Evolutionary conservation across 2,797 vertebrate genomes (phyloP).

Genomic region (Buceros bicornis): DNA sequence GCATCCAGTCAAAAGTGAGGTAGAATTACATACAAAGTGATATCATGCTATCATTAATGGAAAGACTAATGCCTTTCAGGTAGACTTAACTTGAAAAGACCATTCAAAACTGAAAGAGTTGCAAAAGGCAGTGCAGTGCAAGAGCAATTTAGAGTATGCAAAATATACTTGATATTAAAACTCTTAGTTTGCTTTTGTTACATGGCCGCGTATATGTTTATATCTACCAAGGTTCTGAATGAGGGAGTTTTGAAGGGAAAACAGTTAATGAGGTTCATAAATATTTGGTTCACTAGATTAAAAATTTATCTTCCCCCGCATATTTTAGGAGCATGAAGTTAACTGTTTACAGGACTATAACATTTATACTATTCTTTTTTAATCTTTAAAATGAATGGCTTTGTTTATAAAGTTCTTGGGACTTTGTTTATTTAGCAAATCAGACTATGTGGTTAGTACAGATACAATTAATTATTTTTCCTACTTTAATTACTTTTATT

Average conservation of each 20-base stretch:
- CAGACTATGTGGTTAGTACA: background rate
- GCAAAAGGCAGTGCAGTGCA: background rate
- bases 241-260: background rate
- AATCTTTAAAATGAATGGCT: background rate
- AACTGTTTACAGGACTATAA: background rate
- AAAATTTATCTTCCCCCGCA: background rate
- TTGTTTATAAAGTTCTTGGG: background rate
- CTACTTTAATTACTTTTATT: background rate
- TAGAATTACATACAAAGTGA: background rate
- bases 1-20: background rate
- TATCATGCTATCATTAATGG: background rate
- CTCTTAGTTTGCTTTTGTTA: background rate
- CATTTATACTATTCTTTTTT: background rate
- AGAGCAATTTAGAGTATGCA: background rate
- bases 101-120: background rate
- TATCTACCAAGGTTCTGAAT: background rate
- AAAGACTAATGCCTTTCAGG: background rate
- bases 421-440: background rate
- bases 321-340: background rate
- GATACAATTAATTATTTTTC: background rate
- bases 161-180: background rate
- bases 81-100: background rate
- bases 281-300: background rate
- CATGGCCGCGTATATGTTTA: no score
- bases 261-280: background rate